Evolutionary conservation across 1,140 invertebrate genomes (phyloP).

Genomic region (Penaeus indicus): DNA sequence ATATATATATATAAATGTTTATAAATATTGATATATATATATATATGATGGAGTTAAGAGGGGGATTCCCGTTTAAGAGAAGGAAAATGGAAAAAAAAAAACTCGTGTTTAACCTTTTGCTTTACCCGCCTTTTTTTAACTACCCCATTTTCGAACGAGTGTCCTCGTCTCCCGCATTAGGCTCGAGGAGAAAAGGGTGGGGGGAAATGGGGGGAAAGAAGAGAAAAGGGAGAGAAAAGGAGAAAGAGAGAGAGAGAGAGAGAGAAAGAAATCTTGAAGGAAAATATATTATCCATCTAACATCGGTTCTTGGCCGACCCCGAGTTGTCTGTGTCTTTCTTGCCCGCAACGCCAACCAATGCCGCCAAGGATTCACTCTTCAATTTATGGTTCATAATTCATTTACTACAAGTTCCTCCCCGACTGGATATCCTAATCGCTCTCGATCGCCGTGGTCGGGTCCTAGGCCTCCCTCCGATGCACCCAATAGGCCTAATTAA

Average conservation of each 20-base stretch:
- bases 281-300: slow-evolving; percentile 38
- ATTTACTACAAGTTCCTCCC: too few species aligned
- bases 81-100: too few species aligned
- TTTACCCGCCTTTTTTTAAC: too few species aligned
- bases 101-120: too few species aligned
- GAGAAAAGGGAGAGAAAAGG: neutral
- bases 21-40: too few species aligned
- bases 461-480: neutral
- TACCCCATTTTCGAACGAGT: too few species aligned
- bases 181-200: too few species aligned
- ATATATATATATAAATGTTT: too few species aligned
- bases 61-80: too few species aligned
- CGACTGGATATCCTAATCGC: too few species aligned
- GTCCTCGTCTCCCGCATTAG: neutral
- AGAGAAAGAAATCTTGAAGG: slow-evolving; percentile 28
- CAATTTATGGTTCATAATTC: slow-evolving; percentile 27
- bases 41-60: too few species aligned
- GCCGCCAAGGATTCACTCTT: slow-evolving; percentile 44
- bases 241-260: neutral
- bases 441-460: too few species aligned
- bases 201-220: neutral
- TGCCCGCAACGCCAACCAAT: slow-evolving; percentile 7
- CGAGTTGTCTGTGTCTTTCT: slow-evolving; percentile 35
- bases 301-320: slow-evolving; percentile 44
- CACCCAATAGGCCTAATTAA: neutral